Evolutionary conservation across 2,113 vertebrate species (phyloP).

Genomic region (Pardalotus punctatus): DNA sequence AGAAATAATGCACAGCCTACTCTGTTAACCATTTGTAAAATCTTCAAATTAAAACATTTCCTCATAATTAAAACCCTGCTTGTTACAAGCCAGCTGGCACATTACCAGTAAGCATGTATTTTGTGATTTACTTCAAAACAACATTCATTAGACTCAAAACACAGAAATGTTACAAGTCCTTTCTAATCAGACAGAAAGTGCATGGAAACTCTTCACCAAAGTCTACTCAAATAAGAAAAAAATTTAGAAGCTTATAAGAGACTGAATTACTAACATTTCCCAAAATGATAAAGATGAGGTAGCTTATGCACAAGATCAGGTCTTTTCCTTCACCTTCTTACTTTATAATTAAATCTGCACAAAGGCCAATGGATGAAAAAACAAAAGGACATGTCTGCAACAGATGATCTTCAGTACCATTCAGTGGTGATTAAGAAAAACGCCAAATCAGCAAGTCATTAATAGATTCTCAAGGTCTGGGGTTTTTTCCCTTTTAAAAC

Average conservation of each 20-base stretch:
- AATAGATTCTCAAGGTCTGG: neutral
- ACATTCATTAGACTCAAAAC: neutral
- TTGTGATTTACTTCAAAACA: neutral
- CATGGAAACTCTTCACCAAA: neutral
- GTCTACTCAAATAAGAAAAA: neutral
- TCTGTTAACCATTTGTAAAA: neutral
- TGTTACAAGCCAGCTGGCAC: neutral
- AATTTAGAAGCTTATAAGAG: neutral
- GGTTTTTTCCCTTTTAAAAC: neutral
- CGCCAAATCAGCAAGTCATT: neutral
- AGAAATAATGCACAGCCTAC: neutral
- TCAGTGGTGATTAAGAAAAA: neutral
- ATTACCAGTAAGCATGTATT: neutral
- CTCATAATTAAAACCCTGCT: neutral
- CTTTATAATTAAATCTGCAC: neutral
- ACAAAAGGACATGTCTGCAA: neutral
- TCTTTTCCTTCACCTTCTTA: neutral
- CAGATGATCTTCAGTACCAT: neutral
- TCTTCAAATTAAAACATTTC: neutral
- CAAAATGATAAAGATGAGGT: neutral
- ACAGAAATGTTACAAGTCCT: neutral
- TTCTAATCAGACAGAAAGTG: neutral
- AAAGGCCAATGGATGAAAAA: neutral
- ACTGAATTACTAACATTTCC: neutral
- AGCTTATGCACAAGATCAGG: neutral